Evolutionary conservation across 2,888 invertebrate genomes (phyloP).

Genomic region (Schizotus pectinicornis): DNA sequence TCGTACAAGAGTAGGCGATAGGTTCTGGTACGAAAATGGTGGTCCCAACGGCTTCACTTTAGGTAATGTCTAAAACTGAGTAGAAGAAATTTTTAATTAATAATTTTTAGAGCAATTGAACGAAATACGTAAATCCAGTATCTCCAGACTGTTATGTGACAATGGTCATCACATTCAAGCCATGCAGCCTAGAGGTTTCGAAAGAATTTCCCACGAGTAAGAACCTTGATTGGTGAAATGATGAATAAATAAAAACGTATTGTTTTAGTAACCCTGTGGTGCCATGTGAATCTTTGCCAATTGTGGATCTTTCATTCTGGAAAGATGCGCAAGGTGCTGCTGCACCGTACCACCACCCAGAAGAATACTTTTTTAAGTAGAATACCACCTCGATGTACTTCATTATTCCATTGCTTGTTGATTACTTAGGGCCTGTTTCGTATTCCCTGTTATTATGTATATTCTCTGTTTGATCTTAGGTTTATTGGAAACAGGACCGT

Average conservation of each 20-base stretch:
- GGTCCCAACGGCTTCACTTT: conserved; percentile 68
- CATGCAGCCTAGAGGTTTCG: conserved; percentile 74
- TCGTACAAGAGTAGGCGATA: conserved; percentile 82
- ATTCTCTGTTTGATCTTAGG: not conserved
- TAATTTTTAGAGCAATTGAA: conserved; percentile 66
- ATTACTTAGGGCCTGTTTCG: not conserved
- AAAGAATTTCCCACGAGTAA: conserved; percentile 66
- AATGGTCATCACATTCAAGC: conserved; percentile 72
- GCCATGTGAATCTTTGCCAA: conserved; percentile 65
- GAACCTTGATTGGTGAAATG: conserved; percentile 26
- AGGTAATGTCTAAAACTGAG: conserved; percentile 56
- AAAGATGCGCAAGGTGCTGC: conserved; percentile 51
- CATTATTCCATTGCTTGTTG: not conserved
- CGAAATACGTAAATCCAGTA: conserved; percentile 77
- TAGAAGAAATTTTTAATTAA: not conserved
- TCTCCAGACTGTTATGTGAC: conserved; percentile 81
- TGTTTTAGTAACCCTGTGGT: conserved; percentile 66
- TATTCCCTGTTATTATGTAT: not conserved
- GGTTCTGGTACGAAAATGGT: conserved; percentile 83
- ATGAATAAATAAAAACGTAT: conserved; percentile 23
- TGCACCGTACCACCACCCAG: not conserved
- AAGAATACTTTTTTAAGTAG: not conserved
- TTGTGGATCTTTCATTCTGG: conserved; percentile 68
- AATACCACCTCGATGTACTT: not conserved
- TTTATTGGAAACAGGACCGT: not conserved